Evolutionary conservation across 2,888 invertebrate species (phyloP).

Genomic region (Lapara coniferarum): DNA sequence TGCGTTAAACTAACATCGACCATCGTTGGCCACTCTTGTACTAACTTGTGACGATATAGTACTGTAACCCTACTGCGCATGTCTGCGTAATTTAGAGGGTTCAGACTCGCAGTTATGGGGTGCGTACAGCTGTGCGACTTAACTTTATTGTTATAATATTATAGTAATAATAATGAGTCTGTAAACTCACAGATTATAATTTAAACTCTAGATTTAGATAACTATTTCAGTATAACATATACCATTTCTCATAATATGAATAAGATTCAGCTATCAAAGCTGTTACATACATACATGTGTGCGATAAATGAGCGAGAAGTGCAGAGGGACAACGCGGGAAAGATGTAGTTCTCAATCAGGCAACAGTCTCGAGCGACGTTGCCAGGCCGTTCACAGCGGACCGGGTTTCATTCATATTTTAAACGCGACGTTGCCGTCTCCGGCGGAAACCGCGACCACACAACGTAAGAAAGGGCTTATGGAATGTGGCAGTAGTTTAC

Average conservation of each 20-base stretch:
- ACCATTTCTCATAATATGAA: not conserved
- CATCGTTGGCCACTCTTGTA: conserved; percentile 68
- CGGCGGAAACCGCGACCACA: conserved; percentile 83
- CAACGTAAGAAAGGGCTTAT: conserved; percentile 81
- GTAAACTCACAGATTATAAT: not conserved
- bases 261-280: not conserved
- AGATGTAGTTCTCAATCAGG: conserved; percentile 81
- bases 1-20: conserved; percentile 58
- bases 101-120: conserved; percentile 69
- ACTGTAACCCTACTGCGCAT: conserved; percentile 73
- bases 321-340: conserved; percentile 71
- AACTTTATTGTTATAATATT: conserved; percentile 35
- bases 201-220: not conserved
- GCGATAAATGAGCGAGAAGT: conserved; percentile 45
- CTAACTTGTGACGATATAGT: conserved; percentile 58
- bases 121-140: conserved; percentile 72
- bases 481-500: conserved; percentile 81
- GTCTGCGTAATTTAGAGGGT: conserved; percentile 76
- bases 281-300: not conserved
- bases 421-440: conserved; percentile 81
- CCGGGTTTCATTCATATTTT: conserved; percentile 84
- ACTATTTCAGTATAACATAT: not conserved
- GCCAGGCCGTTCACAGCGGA: conserved; percentile 75
- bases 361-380: conserved; percentile 79
- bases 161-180: not conserved